Conservation (phyloP, 2,797 vertebrate genomes). For the Tinamus major region DNA sequence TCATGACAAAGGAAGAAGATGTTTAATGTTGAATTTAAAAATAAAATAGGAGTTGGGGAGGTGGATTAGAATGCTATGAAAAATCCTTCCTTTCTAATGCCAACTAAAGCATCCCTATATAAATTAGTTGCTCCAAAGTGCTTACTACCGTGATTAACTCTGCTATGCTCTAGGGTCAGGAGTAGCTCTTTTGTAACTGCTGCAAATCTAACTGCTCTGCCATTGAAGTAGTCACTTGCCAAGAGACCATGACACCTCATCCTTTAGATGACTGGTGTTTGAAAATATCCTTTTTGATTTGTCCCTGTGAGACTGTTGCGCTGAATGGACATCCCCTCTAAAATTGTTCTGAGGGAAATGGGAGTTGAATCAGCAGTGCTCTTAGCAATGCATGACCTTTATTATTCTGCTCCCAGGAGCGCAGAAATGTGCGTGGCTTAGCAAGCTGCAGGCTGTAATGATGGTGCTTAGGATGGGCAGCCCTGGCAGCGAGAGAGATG, state of each 20-base stretch:
- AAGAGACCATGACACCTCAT: slow-evolving; percentile 34
- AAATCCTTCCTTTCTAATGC: slow-evolving; percentile 33
- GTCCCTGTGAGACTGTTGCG: slow-evolving; percentile 20
- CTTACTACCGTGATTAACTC: slow-evolving; percentile 57
- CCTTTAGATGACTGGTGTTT: slow-evolving; percentile 32
- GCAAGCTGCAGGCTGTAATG: slow-evolving; percentile 49
- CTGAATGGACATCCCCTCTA: slow-evolving; percentile 24
- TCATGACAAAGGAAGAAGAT: slow-evolving; percentile 7
- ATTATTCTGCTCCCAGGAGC: slow-evolving; percentile 56
- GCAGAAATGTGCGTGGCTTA: slow-evolving; percentile 57
- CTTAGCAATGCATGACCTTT: slow-evolving; percentile 45
- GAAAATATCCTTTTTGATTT: slow-evolving; percentile 56
- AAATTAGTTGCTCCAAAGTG: slow-evolving; percentile 55
- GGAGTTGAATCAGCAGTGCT: slow-evolving; percentile 37
- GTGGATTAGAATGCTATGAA: slow-evolving; percentile 5
- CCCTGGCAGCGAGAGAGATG: neutral
- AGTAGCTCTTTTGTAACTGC: slow-evolving; percentile 59
- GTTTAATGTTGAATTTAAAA: slow-evolving; percentile 14
- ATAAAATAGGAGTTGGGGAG: neutral
- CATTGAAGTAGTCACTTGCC: slow-evolving; percentile 38
- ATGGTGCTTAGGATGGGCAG: neutral
- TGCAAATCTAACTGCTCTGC: slow-evolving; percentile 60
- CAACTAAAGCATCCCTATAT: slow-evolving; percentile 25
- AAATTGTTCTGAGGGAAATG: slow-evolving; percentile 41
- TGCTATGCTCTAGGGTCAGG: neutral